These are phyloP conservation scores for Lysandra bellargus DNA, from an alignment of 2,888 invertebrate species.

Conservation along the genomic window DNA sequence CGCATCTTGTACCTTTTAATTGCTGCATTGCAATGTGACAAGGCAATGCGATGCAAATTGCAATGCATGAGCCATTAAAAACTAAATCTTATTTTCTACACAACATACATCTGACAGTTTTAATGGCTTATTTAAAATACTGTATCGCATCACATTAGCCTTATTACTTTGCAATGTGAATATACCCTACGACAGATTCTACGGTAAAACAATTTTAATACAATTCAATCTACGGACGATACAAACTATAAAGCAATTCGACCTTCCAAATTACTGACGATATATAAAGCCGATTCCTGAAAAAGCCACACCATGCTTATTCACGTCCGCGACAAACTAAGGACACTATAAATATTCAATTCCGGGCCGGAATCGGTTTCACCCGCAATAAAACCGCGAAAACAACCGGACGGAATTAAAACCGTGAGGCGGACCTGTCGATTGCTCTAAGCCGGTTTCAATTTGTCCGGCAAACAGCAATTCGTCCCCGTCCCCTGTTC, in stretches of 20 bases:
- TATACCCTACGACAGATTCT: too few relatives aligned
- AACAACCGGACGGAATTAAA: background rate
- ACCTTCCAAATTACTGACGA: background rate
- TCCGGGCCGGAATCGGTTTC: background rate
- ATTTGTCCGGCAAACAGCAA: conserved; percentile 14
- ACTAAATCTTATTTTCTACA: too few relatives aligned
- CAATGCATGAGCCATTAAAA: too few relatives aligned
- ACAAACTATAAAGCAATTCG: background rate
- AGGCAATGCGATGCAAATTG: too few relatives aligned
- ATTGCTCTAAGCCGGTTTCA: conserved; percentile 17
- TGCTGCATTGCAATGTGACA: too few relatives aligned
- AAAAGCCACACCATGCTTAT: background rate
- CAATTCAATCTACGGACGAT: too few relatives aligned
- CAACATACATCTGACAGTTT: too few relatives aligned
- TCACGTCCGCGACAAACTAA: background rate
- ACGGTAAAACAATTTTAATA: too few relatives aligned
- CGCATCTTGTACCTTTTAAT: too few relatives aligned
- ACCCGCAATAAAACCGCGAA: background rate
- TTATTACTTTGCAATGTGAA: too few relatives aligned
- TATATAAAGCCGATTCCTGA: background rate
- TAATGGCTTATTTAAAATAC: too few relatives aligned
- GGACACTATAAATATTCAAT: conserved; percentile 15
- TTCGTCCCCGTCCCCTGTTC: background rate
- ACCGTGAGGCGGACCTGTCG: background rate
- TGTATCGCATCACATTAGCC: too few relatives aligned